Evolutionary conservation across 2,888 invertebrate species (phyloP), one percentile per base, ranked within the genome.

Genomic region (Ophraella communa): DNA sequence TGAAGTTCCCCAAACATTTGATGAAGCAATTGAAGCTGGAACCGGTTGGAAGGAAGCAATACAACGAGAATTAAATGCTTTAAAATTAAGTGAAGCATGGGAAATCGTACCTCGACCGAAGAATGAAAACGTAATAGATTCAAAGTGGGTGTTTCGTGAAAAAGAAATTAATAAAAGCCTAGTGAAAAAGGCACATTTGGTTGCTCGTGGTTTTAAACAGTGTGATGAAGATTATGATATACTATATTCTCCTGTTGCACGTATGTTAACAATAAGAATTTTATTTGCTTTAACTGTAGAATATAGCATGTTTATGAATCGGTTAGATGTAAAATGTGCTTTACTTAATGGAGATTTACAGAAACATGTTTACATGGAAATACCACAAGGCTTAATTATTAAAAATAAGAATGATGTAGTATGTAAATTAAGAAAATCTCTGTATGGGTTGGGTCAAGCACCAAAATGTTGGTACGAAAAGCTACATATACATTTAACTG

Each of bases 91-190:
- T 24, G 24, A 7, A 5, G 24, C 24, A 4, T 24, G 24, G 24
- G 24, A 24, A 5, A 5, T 24, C 4, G 67, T 67, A 18, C 18
- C 21, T 23, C 49, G 55, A 44, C 62, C 67, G 24, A 44, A 54
- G 30, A 27, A 65, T 59, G 62, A 27, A 35, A 58, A 70, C 23
- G 35, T 70, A n/a, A 71, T 71, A 11, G 66, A 68, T 27, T 71
- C 66, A 55, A 70, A 53, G 56, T 67, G 70, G 67, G 65, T 69
- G 23, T 70, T 69, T 56, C 52, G 51, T n/a, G 21, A 49, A 65
- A 51, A 70, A 70, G 44, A 62, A 62, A 24, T 44, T 52, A 52
- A 33, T 57, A n/a, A n/a, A n/a, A n/a, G n/a, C n/a, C n/a, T n/a
- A 17, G 53, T 47, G 11, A 62, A 67, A 20, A 71, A 69, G 55